Conservation (phyloP, 2,888 invertebrate genomes). For the Plagodis pulveraria region DNA sequence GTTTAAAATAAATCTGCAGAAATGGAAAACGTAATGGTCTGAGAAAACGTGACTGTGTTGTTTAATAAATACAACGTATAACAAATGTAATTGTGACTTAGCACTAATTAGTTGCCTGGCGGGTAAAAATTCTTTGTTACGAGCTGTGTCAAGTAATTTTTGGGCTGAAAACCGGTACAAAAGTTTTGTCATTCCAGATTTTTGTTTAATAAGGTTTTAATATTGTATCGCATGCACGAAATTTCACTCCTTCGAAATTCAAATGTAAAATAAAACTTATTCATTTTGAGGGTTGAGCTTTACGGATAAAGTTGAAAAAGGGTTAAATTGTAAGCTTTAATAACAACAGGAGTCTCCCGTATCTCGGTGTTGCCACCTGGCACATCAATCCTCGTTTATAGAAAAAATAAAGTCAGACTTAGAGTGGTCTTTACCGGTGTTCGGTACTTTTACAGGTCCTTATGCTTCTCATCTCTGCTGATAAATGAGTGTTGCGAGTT, state of each 20-base stretch:
- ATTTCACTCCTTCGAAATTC: conserved; percentile 1
- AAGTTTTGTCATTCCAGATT: conserved; percentile 46
- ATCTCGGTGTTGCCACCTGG: conserved; percentile 46
- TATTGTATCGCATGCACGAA: conserved; percentile 10
- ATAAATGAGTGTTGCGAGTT: conserved; percentile 72
- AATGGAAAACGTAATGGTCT: conserved; percentile 32
- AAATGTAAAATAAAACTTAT: conserved; percentile 16
- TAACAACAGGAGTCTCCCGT: conserved; percentile 35
- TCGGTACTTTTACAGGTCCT: conserved; percentile 61
- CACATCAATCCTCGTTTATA: conserved; percentile 57
- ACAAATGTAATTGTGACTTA: conserved; percentile 52
- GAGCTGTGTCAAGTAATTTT: too few relatives aligned
- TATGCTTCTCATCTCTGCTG: conserved; percentile 68
- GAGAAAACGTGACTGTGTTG: conserved; percentile 57
- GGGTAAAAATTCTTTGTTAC: conserved; percentile 27
- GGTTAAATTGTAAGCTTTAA: conserved; percentile 39
- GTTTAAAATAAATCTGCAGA: too few relatives aligned
- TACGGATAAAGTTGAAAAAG: conserved; percentile 31
- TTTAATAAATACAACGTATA: conserved; percentile 50
- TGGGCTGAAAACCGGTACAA: conserved; percentile 36
- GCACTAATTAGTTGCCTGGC: conserved; percentile 55
- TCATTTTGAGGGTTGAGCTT: conserved; percentile 24
- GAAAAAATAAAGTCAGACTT: conserved; percentile 43
- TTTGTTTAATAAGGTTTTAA: conserved; percentile 18
- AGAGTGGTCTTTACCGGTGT: conserved; percentile 35